Evolutionary conservation across 2,113 vertebrate species (phyloP).

Genomic region (Istiophorus platypterus): DNA sequence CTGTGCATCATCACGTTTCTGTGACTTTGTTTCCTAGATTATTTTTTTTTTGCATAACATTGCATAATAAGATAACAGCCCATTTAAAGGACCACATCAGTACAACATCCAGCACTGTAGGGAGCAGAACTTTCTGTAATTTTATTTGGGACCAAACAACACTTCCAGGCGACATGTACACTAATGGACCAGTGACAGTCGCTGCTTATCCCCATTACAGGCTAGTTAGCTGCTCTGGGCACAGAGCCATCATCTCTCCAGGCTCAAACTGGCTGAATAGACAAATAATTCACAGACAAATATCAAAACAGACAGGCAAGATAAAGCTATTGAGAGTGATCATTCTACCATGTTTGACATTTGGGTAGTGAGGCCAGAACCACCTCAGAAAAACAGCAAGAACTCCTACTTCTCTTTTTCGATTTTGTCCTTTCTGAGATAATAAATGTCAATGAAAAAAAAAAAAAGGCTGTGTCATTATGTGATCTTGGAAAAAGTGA

Average conservation of each 20-base stretch:
- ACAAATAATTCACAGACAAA: conserved; percentile 59
- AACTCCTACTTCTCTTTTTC: not conserved
- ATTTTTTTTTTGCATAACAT: not conserved
- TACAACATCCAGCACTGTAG: not conserved
- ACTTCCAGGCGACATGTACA: not conserved
- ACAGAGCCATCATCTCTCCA: conserved; percentile 22
- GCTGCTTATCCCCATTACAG: conserved; percentile 6
- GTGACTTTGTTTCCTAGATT: not conserved
- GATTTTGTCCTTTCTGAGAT: not conserved
- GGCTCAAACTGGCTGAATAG: conserved; percentile 42
- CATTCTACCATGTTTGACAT: conserved; percentile 65
- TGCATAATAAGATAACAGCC: not conserved
- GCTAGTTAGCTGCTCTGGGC: conserved; percentile 44
- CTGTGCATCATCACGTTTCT: not conserved
- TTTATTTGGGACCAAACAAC: conserved; percentile 4
- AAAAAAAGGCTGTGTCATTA: not conserved
- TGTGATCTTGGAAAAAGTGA: no score
- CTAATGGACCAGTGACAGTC: conserved; percentile 7
- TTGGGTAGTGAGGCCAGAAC: conserved; percentile 42
- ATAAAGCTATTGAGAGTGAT: conserved; percentile 69
- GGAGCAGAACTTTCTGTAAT: not conserved
- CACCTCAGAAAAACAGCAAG: not conserved
- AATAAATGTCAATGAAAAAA: no score
- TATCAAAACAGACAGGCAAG: conserved; percentile 72
- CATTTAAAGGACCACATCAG: not conserved